Evolutionary conservation across 2,113 vertebrate species (phyloP).

Genomic region (Forbesichthys agassizii): DNA sequence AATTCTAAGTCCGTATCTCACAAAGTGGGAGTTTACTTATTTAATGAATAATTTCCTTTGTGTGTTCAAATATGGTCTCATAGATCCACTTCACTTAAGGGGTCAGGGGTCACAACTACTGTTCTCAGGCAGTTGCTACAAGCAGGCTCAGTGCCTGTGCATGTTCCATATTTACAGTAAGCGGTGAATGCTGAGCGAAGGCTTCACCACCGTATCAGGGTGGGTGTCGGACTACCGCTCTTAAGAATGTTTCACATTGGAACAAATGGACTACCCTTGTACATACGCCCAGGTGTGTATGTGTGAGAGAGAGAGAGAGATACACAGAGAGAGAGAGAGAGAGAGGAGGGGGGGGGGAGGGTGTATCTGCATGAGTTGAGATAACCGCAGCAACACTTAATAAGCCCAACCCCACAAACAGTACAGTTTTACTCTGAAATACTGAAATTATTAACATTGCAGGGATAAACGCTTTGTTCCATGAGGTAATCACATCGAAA

Average conservation of each 20-base stretch:
- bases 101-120: too few species aligned
- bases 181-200: too few species aligned
- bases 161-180: too few species aligned
- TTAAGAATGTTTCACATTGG: not conserved
- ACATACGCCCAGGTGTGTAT: slow-evolving; percentile 8
- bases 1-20: not conserved
- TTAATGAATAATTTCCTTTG: too few species aligned
- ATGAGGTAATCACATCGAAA: too few species aligned
- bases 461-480: too few species aligned
- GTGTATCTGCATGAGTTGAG: not conserved
- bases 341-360: not conserved
- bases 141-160: too few species aligned
- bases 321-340: not conserved
- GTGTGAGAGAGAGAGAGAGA: not conserved
- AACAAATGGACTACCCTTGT: slow-evolving; percentile 40
- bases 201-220: not conserved
- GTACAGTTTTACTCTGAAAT: not conserved
- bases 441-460: too few species aligned
- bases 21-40: too few species aligned
- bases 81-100: too few species aligned
- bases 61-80: too few species aligned
- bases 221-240: not conserved
- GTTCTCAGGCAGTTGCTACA: too few species aligned
- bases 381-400: not conserved
- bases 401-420: not conserved